Conservation (phyloP, 2,113 vertebrate species). For the Pica pica region DNA sequence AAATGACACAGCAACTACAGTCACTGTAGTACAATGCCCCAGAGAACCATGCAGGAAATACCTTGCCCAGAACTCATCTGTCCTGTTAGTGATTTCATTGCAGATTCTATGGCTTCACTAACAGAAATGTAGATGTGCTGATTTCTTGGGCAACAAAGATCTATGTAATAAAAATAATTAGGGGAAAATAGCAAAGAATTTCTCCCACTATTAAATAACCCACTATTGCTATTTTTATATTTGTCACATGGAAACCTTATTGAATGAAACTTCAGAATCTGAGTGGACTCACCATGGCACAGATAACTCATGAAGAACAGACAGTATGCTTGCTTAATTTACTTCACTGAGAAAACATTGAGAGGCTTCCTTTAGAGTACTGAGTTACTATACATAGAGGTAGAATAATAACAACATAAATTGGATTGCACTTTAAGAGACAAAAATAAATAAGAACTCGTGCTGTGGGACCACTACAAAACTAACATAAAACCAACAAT, state of each 20-base stretch:
- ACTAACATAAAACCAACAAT: background rate
- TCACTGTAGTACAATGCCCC: background rate
- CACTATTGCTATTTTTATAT: background rate
- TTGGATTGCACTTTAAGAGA: background rate
- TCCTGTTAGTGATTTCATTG: background rate
- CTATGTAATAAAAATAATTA: background rate
- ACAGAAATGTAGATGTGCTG: background rate
- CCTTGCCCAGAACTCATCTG: background rate
- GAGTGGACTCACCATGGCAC: rapidly evolving
- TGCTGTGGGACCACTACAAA: background rate
- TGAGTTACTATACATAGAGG: background rate
- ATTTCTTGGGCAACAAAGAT: background rate
- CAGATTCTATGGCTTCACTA: background rate
- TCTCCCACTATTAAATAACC: background rate
- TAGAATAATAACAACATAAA: background rate
- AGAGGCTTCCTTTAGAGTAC: background rate
- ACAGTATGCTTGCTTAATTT: background rate
- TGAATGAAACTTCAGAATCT: background rate
- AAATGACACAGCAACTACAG: background rate
- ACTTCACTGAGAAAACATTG: background rate
- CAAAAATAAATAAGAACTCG: background rate
- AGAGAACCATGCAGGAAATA: background rate
- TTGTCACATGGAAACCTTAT: background rate
- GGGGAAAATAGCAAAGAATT: background rate
- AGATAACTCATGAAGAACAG: background rate